Evolutionary conservation across 92 coral and sea anemone species (phyloP).

Genomic region (Epizoanthus stellaris): DNA sequence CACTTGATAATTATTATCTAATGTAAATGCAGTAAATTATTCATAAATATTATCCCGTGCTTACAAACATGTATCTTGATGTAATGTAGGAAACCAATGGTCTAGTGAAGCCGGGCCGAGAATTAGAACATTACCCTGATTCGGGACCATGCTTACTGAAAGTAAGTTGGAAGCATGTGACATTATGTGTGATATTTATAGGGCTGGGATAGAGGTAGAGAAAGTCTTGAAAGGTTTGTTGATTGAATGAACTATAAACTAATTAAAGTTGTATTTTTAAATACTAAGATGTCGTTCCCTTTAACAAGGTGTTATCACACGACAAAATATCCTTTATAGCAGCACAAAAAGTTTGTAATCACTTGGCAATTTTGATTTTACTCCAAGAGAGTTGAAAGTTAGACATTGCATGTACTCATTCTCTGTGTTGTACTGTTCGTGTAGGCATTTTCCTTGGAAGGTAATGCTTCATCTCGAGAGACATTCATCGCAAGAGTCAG

Average conservation of each 20-base stretch:
- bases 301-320: no score
- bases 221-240: no score
- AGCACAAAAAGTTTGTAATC: no score
- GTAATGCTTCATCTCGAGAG: background rate
- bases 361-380: no score
- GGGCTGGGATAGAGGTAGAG: no score
- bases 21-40: background rate
- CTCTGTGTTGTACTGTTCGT: background rate
- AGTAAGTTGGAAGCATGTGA: slow-evolving; percentile 43
- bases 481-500: slow-evolving; percentile 11
- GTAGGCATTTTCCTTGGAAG: slow-evolving; percentile 33
- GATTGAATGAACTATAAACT: no score
- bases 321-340: no score
- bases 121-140: slow-evolving; percentile 73
- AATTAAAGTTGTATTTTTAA: no score
- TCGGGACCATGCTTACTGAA: slow-evolving; percentile 72
- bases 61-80: background rate
- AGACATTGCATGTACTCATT: no score
- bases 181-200: no score
- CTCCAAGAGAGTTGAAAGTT: no score
- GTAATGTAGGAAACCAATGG: slow-evolving; percentile 77
- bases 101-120: slow-evolving; percentile 78
- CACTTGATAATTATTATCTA: background rate
- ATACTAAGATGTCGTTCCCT: no score
- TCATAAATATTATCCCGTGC: background rate